Percentiles rank a stretch among this genome's conserved stretches.
Conservation (phyloP, 2,797 vertebrate species). For the Monodelphis domestica region DNA sequence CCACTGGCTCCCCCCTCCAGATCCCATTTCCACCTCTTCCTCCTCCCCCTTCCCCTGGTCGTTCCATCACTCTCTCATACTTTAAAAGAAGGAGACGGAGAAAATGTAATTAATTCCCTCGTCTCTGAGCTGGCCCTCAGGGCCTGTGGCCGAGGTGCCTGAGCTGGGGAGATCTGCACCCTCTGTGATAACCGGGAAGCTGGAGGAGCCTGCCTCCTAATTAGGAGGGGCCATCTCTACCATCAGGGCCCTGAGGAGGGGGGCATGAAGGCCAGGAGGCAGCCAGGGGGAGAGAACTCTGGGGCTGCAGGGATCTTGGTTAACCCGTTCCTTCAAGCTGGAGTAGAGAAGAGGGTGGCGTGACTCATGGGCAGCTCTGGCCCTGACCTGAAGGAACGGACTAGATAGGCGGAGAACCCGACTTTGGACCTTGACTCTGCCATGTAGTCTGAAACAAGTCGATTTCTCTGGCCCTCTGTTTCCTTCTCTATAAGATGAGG, state of each 20-base stretch:
- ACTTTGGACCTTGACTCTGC: neutral
- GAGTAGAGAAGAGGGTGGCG: neutral
- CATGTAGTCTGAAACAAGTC: neutral
- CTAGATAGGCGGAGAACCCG: neutral
- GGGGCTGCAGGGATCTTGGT: no score
- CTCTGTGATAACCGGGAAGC: constrained; percentile 97
- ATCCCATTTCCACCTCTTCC: constrained; percentile 58
- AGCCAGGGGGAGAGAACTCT: neutral
- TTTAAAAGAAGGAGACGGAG: constrained; percentile 94
- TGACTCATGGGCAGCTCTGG: neutral
- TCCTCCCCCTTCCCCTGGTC: constrained; percentile 74
- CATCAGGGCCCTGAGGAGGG: constrained; percentile 55
- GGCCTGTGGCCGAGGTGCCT: constrained; percentile 90
- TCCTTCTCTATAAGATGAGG: neutral
- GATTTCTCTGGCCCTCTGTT: neutral
- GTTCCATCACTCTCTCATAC: constrained; percentile 82
- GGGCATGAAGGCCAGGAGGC: neutral
- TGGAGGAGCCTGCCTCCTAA: constrained; percentile 82
- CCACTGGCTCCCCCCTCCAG: neutral
- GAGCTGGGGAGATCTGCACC: constrained; percentile 97
- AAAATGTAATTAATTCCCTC: constrained; percentile 99
- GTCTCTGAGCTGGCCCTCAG: constrained; percentile 95
- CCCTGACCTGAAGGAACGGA: neutral
- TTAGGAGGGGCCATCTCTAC: constrained; percentile 80
- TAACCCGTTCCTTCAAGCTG: neutral